Conservation (phyloP, 2,797 vertebrate species). For the Pristis pectinata region DNA sequence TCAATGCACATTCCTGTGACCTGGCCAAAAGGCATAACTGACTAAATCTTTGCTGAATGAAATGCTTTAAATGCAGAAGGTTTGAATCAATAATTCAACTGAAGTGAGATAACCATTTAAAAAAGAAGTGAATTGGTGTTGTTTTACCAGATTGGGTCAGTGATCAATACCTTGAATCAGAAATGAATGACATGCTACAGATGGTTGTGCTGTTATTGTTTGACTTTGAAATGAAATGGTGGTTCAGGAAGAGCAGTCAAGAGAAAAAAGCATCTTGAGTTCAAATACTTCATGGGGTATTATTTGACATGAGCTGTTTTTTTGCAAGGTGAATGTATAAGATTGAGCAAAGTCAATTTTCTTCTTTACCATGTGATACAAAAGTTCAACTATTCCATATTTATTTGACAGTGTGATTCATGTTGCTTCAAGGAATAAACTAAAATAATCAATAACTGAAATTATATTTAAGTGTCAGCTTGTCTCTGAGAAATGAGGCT, state of each 20-base stretch:
- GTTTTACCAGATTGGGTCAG: constrained; percentile 29
- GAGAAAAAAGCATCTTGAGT: not conserved
- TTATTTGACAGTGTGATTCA: not conserved
- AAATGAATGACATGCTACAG: not conserved
- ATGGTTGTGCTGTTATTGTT: not conserved
- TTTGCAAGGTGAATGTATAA: not conserved
- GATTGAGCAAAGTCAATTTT: constrained; percentile 11
- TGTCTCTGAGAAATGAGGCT: too few relatives aligned
- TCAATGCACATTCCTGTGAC: not conserved
- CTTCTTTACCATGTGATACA: not conserved
- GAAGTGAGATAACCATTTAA: not conserved
- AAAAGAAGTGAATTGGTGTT: not conserved
- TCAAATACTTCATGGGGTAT: constrained; percentile 17
- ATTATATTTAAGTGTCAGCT: not conserved
- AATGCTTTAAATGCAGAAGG: constrained; percentile 21
- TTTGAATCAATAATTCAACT: constrained; percentile 8
- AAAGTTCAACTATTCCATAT: not conserved
- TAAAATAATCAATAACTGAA: not conserved
- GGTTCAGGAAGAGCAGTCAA: constrained; percentile 16
- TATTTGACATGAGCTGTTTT: not conserved
- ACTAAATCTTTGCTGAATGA: not conserved
- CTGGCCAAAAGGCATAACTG: not conserved
- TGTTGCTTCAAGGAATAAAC: not conserved
- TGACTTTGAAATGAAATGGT: constrained; percentile 14
- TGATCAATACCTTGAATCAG: constrained; percentile 13